Evolutionary conservation across 2,888 invertebrate species (phyloP).

Genomic region (Falcaria lacertinaria): DNA sequence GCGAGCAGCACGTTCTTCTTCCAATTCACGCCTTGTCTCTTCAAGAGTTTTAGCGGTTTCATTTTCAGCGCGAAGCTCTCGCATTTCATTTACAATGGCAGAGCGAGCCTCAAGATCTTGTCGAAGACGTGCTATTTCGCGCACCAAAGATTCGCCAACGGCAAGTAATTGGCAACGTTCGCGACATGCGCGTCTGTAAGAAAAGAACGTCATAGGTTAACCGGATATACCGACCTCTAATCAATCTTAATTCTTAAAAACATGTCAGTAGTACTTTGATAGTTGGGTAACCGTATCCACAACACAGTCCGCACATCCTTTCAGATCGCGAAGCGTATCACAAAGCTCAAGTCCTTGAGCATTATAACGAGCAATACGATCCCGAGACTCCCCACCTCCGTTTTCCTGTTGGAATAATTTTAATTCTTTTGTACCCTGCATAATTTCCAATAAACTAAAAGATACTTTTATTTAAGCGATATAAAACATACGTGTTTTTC

Average conservation of each 20-base stretch:
- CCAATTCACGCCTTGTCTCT: constrained; percentile 53
- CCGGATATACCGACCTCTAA: no score
- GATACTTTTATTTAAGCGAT: no score
- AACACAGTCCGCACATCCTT: constrained; percentile 46
- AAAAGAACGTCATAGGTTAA: background rate
- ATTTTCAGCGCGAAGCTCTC: constrained; percentile 31
- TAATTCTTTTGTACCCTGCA: constrained; percentile 9
- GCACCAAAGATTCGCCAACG: constrained; percentile 61
- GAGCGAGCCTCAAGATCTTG: constrained; percentile 48
- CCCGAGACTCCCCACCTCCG: constrained; percentile 39
- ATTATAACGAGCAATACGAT: constrained; percentile 55
- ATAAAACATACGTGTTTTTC: constrained; percentile 39
- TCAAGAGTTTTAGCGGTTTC: constrained; percentile 40
- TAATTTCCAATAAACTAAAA: no score
- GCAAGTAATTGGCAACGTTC: constrained; percentile 52
- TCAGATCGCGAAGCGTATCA: constrained; percentile 53
- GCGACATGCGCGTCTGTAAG: constrained; percentile 45
- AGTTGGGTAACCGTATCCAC: constrained; percentile 49
- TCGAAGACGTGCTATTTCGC: constrained; percentile 56
- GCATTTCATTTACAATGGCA: constrained; percentile 32
- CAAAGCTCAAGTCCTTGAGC: constrained; percentile 57
- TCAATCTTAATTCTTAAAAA: no score
- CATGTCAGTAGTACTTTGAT: constrained; percentile 42
- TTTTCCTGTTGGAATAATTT: constrained; percentile 14
- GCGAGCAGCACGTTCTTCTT: constrained; percentile 53